These are phyloP conservation scores for Chaenodraco wilsoni DNA, from an alignment of 2,797 vertebrate species.

Conservation along the genomic window DNA sequence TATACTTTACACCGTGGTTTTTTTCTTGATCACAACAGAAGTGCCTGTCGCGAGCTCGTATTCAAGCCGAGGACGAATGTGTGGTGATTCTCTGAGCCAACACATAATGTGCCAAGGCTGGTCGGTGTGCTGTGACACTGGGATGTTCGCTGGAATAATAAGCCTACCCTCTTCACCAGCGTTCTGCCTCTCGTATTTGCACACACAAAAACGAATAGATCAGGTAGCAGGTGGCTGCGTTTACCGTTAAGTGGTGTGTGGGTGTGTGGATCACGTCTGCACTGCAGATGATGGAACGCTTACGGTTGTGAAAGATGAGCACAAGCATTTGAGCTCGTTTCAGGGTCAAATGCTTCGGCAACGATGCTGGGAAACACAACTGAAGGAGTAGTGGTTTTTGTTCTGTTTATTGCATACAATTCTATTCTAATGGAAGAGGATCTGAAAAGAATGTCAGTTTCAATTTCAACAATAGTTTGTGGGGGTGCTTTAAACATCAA, in stretches of 20 bases:
- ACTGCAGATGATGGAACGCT: conserved; percentile 38
- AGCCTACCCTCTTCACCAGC: conserved; percentile 4
- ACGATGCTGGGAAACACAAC: conserved; percentile 1
- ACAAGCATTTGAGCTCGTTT: conserved; percentile 42
- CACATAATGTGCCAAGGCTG: conserved; percentile 25
- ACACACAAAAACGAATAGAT: conserved; percentile 7
- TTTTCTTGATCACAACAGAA: conserved; percentile 52
- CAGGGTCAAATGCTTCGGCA: conserved; percentile 44
- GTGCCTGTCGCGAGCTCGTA: conserved; percentile 11
- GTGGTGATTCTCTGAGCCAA: conserved; percentile 12
- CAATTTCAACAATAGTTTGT: conserved; percentile 8
- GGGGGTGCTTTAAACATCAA: conserved; percentile 40
- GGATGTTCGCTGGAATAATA: conserved; percentile 30
- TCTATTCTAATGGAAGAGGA: conserved; percentile 15
- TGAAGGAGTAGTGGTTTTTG: not conserved
- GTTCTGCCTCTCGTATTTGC: conserved; percentile 4
- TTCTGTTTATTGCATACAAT: conserved; percentile 11
- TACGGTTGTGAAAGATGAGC: conserved; percentile 29
- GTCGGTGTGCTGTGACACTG: conserved; percentile 7
- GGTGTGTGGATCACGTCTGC: conserved; percentile 51
- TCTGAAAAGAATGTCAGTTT: conserved; percentile 12
- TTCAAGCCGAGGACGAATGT: not conserved
- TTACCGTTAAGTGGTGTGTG: conserved; percentile 56
- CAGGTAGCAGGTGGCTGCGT: conserved; percentile 61
- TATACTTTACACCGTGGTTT: conserved; percentile 58